Base-by-base conservation (phyloP, 2,888 invertebrate genomes). In the Catocala sponsa region DNA sequence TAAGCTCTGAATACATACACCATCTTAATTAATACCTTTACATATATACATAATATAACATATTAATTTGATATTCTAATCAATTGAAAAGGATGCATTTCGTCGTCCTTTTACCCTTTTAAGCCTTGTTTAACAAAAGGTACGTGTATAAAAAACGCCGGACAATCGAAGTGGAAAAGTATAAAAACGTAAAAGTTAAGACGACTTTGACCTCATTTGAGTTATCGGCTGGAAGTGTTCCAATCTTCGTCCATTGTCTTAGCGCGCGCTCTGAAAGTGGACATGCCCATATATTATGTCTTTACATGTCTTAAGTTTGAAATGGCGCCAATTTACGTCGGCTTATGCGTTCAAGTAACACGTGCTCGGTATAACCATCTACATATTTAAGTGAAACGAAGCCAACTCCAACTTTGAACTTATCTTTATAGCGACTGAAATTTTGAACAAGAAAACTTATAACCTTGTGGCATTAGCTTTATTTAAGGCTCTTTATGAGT, bases 171-270 rank as follows among this genome's bases (percentile, higher is more conserved):
- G 52, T 38, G 56, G 57, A 70, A 63, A 76, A 74, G 70, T 77
- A 76, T 68, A 76, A 72, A 73, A 80, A 76, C 68, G 55, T 63
- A 75, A 79, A 82, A 84, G 78, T 81, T 74, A 69, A 75, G 75
- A 72, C 71, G 72, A 84, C 86, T 89, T 86, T 85, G 91, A 90
- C 91, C 91, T 82, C 86, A 82, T 90, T 91, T 85, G 74, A 86
- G 81, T 84, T 86, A 89, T 90, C 83, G 82, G 83, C 86, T 91
- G 91, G 91, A 91, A 87, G 81, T 76, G 79, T 79, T 90, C 91
- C 91, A 91, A 91, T 88, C 83, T 84, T 70, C 67, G 72, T 64
- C 81, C 82, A 85, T 89, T 89, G 89, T 90, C 85, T 89, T 77
- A 81, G 78, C 67, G 55, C 70, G 53, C 68, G 75, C 68, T 81